Conservation (phyloP, 2,113 vertebrate genomes). For the Entelurus aequoreus region DNA sequence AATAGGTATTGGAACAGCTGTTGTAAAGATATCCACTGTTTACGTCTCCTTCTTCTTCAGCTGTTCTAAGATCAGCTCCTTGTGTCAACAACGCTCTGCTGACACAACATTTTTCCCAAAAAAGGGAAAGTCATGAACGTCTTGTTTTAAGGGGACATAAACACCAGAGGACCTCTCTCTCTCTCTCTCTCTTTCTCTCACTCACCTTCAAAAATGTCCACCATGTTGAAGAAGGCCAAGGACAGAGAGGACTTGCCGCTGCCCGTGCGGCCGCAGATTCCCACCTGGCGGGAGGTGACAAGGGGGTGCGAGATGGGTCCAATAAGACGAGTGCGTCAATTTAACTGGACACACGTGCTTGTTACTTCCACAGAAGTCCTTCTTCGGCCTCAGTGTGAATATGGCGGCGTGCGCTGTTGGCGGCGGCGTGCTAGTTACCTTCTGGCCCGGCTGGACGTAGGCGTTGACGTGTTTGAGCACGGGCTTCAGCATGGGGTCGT, state of each 20-base stretch:
- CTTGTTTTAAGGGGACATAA: background rate
- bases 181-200: conserved; percentile 6
- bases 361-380: conserved; percentile 29
- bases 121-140: background rate
- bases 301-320: conserved; percentile 19
- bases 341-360: background rate
- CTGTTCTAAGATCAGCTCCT: background rate
- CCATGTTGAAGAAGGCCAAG: conserved; percentile 97
- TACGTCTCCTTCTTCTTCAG: background rate
- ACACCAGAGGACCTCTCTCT: background rate
- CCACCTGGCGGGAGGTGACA: conserved; percentile 74
- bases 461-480: conserved; percentile 95
- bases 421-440: conserved; percentile 69
- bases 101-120: background rate
- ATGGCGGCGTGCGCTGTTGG: background rate
- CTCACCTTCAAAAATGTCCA: conserved; percentile 96
- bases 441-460: conserved; percentile 90
- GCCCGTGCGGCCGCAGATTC: conserved; percentile 94
- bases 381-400: too few relatives aligned
- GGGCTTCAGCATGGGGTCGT: conserved; percentile 89
- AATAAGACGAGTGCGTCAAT: conserved; percentile 8
- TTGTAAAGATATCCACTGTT: background rate
- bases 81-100: background rate
- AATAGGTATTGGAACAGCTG: background rate
- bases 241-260: conserved; percentile 96